These are phyloP conservation scores for Gandaritis pyraliata DNA, from an alignment of 2,888 invertebrate genomes.

Conservation along the genomic window DNA sequence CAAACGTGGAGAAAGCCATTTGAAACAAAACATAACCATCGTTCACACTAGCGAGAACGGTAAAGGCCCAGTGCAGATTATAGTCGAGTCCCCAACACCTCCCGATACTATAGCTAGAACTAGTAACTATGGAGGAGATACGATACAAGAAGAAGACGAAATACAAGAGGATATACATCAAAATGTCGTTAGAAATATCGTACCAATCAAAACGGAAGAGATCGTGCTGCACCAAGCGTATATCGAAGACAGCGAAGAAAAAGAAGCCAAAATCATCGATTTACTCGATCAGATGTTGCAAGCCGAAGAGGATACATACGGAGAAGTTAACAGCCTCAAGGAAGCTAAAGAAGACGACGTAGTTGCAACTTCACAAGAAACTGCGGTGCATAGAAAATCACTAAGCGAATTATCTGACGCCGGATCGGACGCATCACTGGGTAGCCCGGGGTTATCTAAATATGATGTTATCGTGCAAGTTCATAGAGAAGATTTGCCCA, in stretches of 20 bases:
- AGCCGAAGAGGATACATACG: constrained; percentile 78
- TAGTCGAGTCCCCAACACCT: constrained; percentile 74
- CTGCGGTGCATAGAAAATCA: constrained; percentile 65
- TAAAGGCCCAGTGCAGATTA: constrained; percentile 69
- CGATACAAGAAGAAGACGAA: constrained; percentile 38
- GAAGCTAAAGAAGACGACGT: constrained; percentile 58
- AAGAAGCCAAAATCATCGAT: constrained; percentile 79
- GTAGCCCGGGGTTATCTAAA: constrained; percentile 76
- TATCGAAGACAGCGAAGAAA: constrained; percentile 71
- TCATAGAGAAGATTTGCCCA: constrained; percentile 82
- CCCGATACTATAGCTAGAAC: constrained; percentile 60
- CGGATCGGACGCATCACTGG: constrained; percentile 73
- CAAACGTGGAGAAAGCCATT: constrained; percentile 51
- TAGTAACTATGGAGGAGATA: constrained; percentile 56
- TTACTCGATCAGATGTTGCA: constrained; percentile 77
- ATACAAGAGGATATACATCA: constrained; percentile 50
- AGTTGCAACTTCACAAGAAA: constrained; percentile 44
- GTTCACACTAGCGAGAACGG: constrained; percentile 60
- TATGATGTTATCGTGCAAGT: constrained; percentile 85
- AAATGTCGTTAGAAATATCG: constrained; percentile 46
- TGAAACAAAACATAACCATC: constrained; percentile 51
- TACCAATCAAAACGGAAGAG: constrained; percentile 56
- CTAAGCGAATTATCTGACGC: constrained; percentile 75
- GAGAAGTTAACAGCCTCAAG: constrained; percentile 64
- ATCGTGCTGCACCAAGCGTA: constrained; percentile 63